Evolutionary conservation across 2,113 vertebrate species (phyloP).

Genomic region (Orthochromis malagaraziensis): DNA sequence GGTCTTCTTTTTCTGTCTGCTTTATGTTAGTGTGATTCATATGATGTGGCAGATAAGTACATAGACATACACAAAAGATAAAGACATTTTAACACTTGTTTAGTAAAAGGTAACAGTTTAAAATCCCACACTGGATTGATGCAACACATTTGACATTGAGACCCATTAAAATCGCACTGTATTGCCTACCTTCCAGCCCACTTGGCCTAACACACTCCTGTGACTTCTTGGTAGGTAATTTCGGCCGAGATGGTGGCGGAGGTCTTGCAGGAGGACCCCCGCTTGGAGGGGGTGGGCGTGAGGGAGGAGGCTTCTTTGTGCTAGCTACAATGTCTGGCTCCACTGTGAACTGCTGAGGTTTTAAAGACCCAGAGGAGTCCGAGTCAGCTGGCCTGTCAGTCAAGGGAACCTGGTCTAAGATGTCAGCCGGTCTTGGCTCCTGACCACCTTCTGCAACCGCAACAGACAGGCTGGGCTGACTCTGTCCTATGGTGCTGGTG

Average conservation of each 20-base stretch:
- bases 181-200: constrained; percentile 78
- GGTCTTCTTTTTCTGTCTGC: neutral
- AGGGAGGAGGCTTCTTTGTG: constrained; percentile 90
- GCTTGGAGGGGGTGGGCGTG: constrained; percentile 83
- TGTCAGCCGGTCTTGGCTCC: constrained; percentile 65
- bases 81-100: neutral
- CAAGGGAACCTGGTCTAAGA: constrained; percentile 68
- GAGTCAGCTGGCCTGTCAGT: constrained; percentile 56
- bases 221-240: constrained; percentile 86
- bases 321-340: constrained; percentile 98
- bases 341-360: constrained; percentile 83
- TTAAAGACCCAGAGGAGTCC: constrained; percentile 76
- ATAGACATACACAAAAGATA: neutral
- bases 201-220: constrained; percentile 78
- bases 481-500: constrained; percentile 61
- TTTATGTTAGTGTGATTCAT: neutral
- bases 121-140: neutral
- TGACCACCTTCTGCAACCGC: constrained; percentile 40
- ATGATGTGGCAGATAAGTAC: neutral
- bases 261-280: constrained; percentile 86
- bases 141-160: neutral
- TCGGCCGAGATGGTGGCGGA: constrained; percentile 84
- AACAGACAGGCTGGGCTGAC: neutral
- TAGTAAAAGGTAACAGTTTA: neutral
- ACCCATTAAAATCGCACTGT: neutral